These are phyloP conservation scores for Luffia ferchaultella DNA, from an alignment of 2,888 invertebrate species.

Conservation along the genomic window DNA sequence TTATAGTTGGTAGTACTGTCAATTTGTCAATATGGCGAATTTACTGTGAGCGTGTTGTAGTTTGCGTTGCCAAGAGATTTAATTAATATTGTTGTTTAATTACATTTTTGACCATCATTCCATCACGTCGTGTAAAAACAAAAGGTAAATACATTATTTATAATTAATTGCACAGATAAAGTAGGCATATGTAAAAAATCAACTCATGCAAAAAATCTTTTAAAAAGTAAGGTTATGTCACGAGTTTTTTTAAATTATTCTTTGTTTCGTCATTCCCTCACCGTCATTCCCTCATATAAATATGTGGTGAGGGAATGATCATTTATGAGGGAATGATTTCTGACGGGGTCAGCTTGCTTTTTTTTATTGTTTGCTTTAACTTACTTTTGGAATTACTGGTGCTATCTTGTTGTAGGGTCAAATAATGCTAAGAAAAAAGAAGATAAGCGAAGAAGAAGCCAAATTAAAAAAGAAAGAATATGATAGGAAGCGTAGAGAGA, in stretches of 20 bases:
- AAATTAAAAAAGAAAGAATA: background rate
- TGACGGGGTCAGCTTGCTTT: background rate
- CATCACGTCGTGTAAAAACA: background rate
- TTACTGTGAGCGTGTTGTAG: background rate
- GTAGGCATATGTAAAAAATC: background rate
- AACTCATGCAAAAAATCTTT: background rate
- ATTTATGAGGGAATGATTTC: background rate
- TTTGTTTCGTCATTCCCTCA: background rate
- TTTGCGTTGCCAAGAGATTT: background rate
- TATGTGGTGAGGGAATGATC: background rate
- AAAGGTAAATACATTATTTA: background rate
- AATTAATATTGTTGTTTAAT: background rate
- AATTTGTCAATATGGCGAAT: background rate
- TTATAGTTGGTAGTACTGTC: background rate
- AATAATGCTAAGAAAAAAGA: background rate
- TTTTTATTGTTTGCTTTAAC: background rate
- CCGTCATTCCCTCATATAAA: background rate
- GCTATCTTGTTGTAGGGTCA: background rate
- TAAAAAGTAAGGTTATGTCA: too few species aligned
- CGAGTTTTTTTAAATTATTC: background rate
- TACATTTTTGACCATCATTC: background rate
- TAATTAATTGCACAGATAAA: background rate
- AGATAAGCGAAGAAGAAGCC: background rate
- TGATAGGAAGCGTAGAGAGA: background rate
- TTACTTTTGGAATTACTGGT: background rate